Conservation (phyloP, 2,797 vertebrate species). For the Avahi laniger region DNA sequence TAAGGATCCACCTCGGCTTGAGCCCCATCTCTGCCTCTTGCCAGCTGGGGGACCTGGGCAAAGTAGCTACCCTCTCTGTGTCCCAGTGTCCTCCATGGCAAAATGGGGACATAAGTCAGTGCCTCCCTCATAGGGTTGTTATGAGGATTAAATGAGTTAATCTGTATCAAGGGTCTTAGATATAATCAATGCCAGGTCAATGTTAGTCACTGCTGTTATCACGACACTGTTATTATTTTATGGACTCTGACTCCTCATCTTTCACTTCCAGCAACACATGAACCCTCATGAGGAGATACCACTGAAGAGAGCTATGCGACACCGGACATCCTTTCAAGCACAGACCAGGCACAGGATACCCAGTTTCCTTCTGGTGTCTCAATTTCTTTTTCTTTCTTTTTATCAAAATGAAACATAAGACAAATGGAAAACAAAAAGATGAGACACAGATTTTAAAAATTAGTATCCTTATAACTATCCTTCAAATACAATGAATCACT, state of each 20-base stretch:
- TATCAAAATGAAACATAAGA: not conserved
- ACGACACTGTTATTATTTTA: not conserved
- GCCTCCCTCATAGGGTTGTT: not conserved
- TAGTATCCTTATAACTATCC: not conserved
- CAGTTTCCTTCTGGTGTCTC: not conserved
- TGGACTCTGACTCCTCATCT: not conserved
- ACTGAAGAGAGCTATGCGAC: not conserved
- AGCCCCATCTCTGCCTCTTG: not conserved
- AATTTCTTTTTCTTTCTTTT: not conserved
- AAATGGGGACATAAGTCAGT: not conserved
- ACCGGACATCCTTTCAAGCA: not conserved
- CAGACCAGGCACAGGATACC: not conserved
- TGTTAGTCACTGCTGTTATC: not conserved
- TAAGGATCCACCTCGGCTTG: not conserved
- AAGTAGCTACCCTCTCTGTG: not conserved
- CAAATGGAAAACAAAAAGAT: not conserved
- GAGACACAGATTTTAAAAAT: not conserved
- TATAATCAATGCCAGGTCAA: not conserved
- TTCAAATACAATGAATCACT: not conserved
- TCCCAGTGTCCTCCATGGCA: not conserved
- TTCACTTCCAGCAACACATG: not conserved
- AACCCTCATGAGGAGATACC: not conserved
- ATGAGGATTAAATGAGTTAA: not conserved
- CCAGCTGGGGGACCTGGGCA: not conserved
- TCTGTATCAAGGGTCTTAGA: not conserved